Evolutionary conservation across 2,888 invertebrate genomes (phyloP), one percentile per base, ranked within the genome.

Genomic region (Sminthurinus aureus): DNA sequence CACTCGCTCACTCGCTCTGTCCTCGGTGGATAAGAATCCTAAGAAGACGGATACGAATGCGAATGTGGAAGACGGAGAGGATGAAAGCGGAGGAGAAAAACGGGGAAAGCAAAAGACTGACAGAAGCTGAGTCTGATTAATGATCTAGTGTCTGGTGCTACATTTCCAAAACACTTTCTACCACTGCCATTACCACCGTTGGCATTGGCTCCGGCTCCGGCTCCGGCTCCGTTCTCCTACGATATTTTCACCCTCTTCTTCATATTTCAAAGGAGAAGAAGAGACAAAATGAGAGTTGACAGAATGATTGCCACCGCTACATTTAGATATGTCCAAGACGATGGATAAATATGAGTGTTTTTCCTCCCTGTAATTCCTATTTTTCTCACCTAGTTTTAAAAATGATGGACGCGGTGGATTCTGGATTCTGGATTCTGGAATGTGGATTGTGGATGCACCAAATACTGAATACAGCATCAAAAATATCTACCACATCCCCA

Each of bases 51-150:
- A n/a, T 4, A 58, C 58, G 58, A 71, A 71, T 24, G 24, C 13
- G 71, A 20, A 22, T 24, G 12, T 6, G 71, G 24, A 20, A 22
- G 71, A 26, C 20, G 71, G 24, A 24, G 26, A 11, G 24, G 71
- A 22, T 22, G 71, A 71, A 71, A 71, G 71, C 71, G 6, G 58
- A 71, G 24, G 71, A 71, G 15, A 24, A 20, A 22, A 24, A 26
- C 20, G 71, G 24, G 24, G 71, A 24, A 71, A 24, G 24, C 24
- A 24, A 71, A 71, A 71, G 71, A 22, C 58, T 71, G 71, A 71
- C 71, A 24, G 20, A 71, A 24, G 24, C 24, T 71, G 71, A 71
- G 71, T 24, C 24, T 71, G 71, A 71, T 71, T 71, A 71, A 71
- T 71, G 71, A 71, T 71, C 24, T 26, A 24, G 22, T 20, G 2